A percentile compares a stretch with the other conserved stretches of the same genome.
phyloP scores from a whole-genome alignment of 2,113 vertebrate genomes.

The Sinocyclocheilus grahami region DNA sequence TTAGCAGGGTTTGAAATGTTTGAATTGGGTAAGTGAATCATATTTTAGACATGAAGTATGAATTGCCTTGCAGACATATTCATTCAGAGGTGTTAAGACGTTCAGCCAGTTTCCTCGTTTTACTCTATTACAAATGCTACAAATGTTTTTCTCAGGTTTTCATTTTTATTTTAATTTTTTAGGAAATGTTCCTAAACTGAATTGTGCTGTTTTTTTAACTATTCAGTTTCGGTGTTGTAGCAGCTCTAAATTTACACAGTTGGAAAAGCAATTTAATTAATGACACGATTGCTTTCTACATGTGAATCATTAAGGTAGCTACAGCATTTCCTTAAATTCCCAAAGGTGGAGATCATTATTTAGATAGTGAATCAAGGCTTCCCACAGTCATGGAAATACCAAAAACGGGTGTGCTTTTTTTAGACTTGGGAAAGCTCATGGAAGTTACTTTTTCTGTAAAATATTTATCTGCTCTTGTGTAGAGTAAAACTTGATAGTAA shows the following conservation, averaged over 20 bases:
- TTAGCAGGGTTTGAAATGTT: background rate
- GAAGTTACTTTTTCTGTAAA: background rate
- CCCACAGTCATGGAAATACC: background rate
- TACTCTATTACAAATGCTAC: background rate
- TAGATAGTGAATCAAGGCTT: background rate
- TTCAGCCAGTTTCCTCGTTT: background rate
- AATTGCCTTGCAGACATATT: background rate
- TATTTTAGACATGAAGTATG: background rate
- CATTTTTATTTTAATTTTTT: background rate
- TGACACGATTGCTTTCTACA: background rate
- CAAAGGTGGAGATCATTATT: background rate
- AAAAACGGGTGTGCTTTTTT: background rate
- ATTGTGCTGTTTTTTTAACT: background rate
- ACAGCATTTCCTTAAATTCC: background rate
- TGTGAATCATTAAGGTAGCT: background rate
- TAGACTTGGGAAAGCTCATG: background rate
- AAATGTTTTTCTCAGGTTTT: background rate
- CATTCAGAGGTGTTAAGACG: background rate
- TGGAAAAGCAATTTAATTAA: background rate
- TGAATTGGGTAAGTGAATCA: background rate
- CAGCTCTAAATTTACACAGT: background rate
- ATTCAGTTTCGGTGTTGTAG: background rate
- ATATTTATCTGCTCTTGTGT: background rate
- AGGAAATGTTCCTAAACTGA: background rate
- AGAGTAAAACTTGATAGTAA: background rate